phyloP scores from a whole-genome alignment of 1,140 invertebrate species.

The Lordiphosa stackelbergi region DNA sequence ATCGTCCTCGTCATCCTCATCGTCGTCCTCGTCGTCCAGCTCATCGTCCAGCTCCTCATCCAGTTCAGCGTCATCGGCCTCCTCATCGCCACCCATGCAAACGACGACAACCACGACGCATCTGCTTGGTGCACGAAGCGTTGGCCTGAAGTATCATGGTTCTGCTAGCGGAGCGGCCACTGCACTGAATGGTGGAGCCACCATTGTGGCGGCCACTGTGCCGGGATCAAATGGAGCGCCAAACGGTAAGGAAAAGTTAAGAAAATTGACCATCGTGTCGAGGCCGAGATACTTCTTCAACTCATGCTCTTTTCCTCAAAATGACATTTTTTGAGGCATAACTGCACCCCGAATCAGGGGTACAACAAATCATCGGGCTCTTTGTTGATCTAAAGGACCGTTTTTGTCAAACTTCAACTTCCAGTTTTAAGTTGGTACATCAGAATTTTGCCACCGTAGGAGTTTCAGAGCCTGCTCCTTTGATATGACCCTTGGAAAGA shows the following conservation, averaged over 20 bases:
- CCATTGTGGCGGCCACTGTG: slow-evolving; percentile 46
- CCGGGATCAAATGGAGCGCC: slow-evolving; percentile 34
- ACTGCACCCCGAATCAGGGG: too few relatives aligned
- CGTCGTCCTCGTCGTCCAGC: slow-evolving; percentile 43
- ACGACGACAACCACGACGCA: slow-evolving; percentile 36
- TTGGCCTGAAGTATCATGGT: slow-evolving; percentile 57
- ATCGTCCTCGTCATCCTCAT: slow-evolving; percentile 36
- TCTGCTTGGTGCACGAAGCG: slow-evolving; percentile 44
- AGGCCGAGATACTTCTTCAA: too few relatives aligned
- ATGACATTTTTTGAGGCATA: too few relatives aligned
- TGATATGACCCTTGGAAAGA: too few relatives aligned
- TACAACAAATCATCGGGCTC: too few relatives aligned
- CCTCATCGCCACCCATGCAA: slow-evolving; percentile 30
- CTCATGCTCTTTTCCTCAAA: too few relatives aligned
- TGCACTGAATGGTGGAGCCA: slow-evolving; percentile 43
- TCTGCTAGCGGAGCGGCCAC: slow-evolving; percentile 10
- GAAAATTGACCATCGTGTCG: too few relatives aligned
- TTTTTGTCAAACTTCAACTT: too few relatives aligned
- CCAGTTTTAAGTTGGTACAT: too few relatives aligned
- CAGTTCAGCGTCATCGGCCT: slow-evolving; percentile 3
- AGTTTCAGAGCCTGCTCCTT: too few relatives aligned
- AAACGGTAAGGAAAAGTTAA: slow-evolving; percentile 40
- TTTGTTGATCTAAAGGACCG: too few relatives aligned
- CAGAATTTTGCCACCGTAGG: too few relatives aligned
- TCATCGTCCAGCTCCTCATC: slow-evolving; percentile 50